A percentile compares a stretch with the other conserved stretches of the same genome.
These are phyloP conservation scores for Etheostoma spectabile DNA, from an alignment of 2,113 vertebrate genomes.

Conservation along the genomic window DNA sequence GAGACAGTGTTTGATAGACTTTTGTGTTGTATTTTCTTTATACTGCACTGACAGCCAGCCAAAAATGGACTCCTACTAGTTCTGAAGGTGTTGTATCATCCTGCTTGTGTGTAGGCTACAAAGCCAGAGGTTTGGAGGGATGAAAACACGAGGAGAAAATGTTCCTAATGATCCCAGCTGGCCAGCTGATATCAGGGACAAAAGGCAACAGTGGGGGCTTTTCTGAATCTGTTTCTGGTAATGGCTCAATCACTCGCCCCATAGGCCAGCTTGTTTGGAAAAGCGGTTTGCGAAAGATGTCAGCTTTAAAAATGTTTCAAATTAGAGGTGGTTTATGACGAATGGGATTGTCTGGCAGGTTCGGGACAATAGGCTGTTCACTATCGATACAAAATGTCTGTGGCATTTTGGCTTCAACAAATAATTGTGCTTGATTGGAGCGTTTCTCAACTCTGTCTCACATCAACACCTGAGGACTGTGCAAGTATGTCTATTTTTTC, in stretches of 20 bases:
- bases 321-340: constrained; percentile 57
- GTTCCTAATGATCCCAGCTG: constrained; percentile 65
- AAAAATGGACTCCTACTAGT: constrained; percentile 51
- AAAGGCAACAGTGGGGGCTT: constrained; percentile 57
- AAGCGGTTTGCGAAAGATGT: constrained; percentile 46
- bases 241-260: constrained; percentile 72
- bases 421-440: constrained; percentile 70
- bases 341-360: constrained; percentile 45
- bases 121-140: constrained; percentile 50
- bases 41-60: constrained; percentile 40
- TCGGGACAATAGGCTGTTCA: constrained; percentile 51
- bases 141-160: constrained; percentile 48
- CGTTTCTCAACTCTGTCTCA: constrained; percentile 42
- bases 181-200: constrained; percentile 56
- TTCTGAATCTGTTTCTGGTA: constrained; percentile 67
- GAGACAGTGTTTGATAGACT: constrained; percentile 70
- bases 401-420: constrained; percentile 33
- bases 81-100: constrained; percentile 53
- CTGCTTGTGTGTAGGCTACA: constrained; percentile 42
- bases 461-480: constrained; percentile 40
- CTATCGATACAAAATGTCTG: constrained; percentile 57
- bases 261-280: constrained; percentile 51
- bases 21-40: constrained; percentile 38
- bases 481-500: constrained; percentile 19
- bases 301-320: constrained; percentile 39